Percentiles rank a stretch among this genome's conserved stretches.
These are phyloP conservation scores for Pogonomyrmex californicus DNA, from an alignment of 1,140 invertebrate genomes.

Conservation along the genomic window DNA sequence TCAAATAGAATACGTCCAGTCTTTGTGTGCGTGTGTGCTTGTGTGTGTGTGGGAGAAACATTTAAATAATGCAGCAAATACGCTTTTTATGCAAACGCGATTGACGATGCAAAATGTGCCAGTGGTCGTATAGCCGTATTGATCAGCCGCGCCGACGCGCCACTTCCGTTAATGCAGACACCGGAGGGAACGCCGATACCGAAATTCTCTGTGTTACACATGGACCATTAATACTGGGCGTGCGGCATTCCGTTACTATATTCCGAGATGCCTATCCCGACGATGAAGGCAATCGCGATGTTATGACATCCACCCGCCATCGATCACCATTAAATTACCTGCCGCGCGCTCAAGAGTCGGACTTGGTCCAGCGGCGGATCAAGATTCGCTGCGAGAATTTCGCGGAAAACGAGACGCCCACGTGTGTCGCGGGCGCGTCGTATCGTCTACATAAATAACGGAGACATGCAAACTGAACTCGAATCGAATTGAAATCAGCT, in stretches of 20 bases:
- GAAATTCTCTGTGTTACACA: conserved; percentile 68
- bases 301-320: conserved; percentile 61
- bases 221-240: conserved; percentile 64
- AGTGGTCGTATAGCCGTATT: conserved; percentile 61
- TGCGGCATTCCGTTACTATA: conserved; percentile 71
- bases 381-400: background rate
- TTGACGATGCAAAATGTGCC: conserved; percentile 62
- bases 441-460: too few species aligned
- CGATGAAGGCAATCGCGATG: conserved; percentile 33
- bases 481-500: too few species aligned
- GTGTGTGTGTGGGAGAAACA: background rate
- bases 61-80: conserved; percentile 47
- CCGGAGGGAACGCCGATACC: conserved; percentile 58
- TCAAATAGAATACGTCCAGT: background rate
- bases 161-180: conserved; percentile 71
- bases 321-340: conserved; percentile 59
- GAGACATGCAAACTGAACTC: too few species aligned
- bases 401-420: background rate
- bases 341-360: background rate
- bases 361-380: background rate
- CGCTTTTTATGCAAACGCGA: conserved; percentile 47
- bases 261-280: conserved; percentile 62
- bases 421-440: too few species aligned
- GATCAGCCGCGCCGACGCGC: conserved; percentile 54
- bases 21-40: background rate